Evolutionary conservation across 1,140 invertebrate species (phyloP).

Genomic region (Plutomurus gul): DNA sequence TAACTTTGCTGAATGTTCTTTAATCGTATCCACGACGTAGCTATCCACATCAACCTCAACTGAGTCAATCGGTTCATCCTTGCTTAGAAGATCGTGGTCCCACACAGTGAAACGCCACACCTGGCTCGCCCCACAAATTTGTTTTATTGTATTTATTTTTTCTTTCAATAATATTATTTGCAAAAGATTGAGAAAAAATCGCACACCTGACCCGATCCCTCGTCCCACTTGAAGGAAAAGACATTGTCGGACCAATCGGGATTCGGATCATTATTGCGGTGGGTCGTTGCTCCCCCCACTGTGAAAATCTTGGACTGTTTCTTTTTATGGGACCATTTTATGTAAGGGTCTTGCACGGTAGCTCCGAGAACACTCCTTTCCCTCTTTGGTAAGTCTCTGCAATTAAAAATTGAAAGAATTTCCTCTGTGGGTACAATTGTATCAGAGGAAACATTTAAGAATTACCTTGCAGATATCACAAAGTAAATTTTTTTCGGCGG

Average conservation of each 20-base stretch:
- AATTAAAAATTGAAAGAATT: neutral
- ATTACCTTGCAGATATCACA: neutral
- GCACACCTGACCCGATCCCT: slow-evolving; percentile 39
- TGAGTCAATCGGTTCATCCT: slow-evolving; percentile 24
- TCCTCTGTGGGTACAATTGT: no score
- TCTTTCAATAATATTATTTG: neutral
- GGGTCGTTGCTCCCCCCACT: slow-evolving; percentile 7
- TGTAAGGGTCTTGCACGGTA: neutral
- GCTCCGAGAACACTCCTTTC: neutral
- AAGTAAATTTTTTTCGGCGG: neutral
- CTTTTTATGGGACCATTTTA: neutral
- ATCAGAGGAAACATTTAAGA: no score
- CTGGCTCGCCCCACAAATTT: neutral
- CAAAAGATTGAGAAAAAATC: neutral
- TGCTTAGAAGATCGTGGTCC: slow-evolving; percentile 12
- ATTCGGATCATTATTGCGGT: slow-evolving; percentile 26
- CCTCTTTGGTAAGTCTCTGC: neutral
- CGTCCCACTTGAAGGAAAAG: slow-evolving; percentile 36
- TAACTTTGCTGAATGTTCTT: neutral
- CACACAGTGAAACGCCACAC: neutral
- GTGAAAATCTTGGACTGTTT: no score
- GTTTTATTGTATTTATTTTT: neutral
- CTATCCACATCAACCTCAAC: slow-evolving; percentile 39
- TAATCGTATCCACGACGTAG: slow-evolving; percentile 32
- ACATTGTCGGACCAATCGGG: slow-evolving; percentile 39